These are phyloP conservation scores for Drosophila mauritiana DNA, from an alignment of 1,140 invertebrate genomes.

Conservation along the genomic window DNA sequence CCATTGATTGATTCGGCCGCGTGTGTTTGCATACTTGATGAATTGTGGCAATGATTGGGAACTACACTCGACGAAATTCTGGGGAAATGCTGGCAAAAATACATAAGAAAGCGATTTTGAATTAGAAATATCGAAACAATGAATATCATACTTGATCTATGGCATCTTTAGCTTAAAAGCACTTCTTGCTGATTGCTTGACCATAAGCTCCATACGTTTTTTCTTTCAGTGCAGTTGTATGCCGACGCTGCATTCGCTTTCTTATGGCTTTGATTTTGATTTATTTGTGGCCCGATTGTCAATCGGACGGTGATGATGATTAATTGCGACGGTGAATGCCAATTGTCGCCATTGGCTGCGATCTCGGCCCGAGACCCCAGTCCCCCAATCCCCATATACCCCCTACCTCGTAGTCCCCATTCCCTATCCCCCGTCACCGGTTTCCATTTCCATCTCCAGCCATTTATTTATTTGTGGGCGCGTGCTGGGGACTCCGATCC, in stretches of 20 bases:
- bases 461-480: slow-evolving; percentile 38
- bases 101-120: no score
- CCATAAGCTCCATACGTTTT: not conserved
- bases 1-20: slow-evolving; percentile 62
- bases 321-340: slow-evolving; percentile 78
- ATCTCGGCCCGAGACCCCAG: not conserved
- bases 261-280: slow-evolving; percentile 71
- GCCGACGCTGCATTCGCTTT: slow-evolving; percentile 23
- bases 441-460: not conserved
- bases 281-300: slow-evolving; percentile 78
- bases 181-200: no score
- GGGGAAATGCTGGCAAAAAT: not conserved
- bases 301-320: slow-evolving; percentile 79
- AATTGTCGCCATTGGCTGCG: slow-evolving; percentile 58
- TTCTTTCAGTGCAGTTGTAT: slow-evolving; percentile 19
- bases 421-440: not conserved
- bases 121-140: no score
- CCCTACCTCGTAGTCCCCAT: no score
- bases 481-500: slow-evolving; percentile 43
- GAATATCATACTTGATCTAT: no score
- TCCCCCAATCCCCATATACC: no score
- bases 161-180: no score
- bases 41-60: slow-evolving; percentile 22
- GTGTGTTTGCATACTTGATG: slow-evolving; percentile 10
- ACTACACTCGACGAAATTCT: not conserved